phyloP scores from a whole-genome alignment of 2,888 invertebrate genomes.

The Sialis fuliginosa region DNA sequence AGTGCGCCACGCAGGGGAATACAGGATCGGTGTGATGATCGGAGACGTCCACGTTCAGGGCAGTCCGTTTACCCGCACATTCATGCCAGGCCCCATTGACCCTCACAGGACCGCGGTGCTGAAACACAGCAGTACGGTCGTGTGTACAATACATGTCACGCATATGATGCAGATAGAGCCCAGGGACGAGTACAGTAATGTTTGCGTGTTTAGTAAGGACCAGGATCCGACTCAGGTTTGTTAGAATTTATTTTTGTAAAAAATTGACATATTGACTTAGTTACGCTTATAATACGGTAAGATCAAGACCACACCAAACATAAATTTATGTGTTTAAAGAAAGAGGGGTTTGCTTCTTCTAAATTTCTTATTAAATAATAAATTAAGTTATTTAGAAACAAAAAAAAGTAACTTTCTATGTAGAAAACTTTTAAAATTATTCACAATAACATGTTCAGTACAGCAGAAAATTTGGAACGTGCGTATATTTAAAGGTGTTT shows the following conservation, averaged over 20 bases:
- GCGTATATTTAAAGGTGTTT: neutral
- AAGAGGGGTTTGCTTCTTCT: too few species aligned
- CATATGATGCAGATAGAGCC: constrained; percentile 73
- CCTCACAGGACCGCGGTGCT: constrained; percentile 70
- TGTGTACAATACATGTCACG: constrained; percentile 59
- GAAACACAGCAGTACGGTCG: constrained; percentile 67
- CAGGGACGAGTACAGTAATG: constrained; percentile 80
- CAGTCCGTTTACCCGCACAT: constrained; percentile 70
- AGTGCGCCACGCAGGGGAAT: constrained; percentile 77
- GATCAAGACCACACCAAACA: too few species aligned
- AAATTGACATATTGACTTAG: too few species aligned
- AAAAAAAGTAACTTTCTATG: too few species aligned
- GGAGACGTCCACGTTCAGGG: constrained; percentile 66
- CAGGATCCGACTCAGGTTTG: constrained; percentile 39
- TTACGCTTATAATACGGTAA: too few species aligned
- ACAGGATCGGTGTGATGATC: constrained; percentile 70
- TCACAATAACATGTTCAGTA: too few species aligned
- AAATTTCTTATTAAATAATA: too few species aligned
- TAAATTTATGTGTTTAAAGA: too few species aligned
- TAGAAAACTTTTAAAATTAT: too few species aligned
- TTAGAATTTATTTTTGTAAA: too few species aligned
- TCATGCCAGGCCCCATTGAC: constrained; percentile 68
- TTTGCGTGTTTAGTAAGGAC: constrained; percentile 43
- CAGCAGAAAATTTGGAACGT: too few species aligned
- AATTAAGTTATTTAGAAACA: too few species aligned